Conservation (phyloP, 1,140 invertebrate genomes). For the Pseudomyrmex pallidus region DNA sequence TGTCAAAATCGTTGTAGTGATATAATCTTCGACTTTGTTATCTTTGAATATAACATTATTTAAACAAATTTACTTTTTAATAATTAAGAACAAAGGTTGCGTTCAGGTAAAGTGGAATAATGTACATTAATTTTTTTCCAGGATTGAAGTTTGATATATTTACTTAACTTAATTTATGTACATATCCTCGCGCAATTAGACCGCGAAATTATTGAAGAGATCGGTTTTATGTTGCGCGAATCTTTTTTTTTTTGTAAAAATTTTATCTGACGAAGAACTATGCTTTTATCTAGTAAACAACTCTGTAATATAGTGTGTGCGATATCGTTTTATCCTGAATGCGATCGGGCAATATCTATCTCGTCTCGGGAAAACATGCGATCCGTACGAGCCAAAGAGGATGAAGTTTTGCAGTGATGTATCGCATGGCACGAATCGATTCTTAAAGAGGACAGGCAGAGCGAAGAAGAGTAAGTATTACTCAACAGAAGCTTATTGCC, state of each 20-base stretch:
- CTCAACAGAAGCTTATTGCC: slow-evolving; percentile 56
- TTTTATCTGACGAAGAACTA: neutral
- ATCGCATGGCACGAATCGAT: slow-evolving; percentile 65
- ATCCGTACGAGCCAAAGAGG: slow-evolving; percentile 55
- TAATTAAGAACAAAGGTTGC: neutral
- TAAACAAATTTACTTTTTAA: neutral
- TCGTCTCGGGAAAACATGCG: slow-evolving; percentile 38
- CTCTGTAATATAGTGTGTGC: neutral
- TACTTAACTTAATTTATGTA: neutral
- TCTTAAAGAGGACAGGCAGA: slow-evolving; percentile 5
- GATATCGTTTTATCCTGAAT: slow-evolving; percentile 9
- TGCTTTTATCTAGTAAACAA: neutral
- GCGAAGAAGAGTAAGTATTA: slow-evolving; percentile 40
- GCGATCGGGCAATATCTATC: slow-evolving; percentile 2
- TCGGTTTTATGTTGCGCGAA: neutral
- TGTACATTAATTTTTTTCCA: neutral
- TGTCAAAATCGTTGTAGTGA: slow-evolving; percentile 5
- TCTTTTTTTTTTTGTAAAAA: neutral
- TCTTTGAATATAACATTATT: too few species aligned
- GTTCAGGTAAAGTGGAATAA: neutral
- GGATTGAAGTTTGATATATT: neutral
- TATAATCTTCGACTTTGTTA: neutral
- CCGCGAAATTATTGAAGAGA: neutral
- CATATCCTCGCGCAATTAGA: neutral
- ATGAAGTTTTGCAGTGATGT: slow-evolving; percentile 58